Percentiles rank a stretch among this genome's conserved stretches.
These are phyloP conservation scores for Ligdia adustata DNA, from an alignment of 2,888 invertebrate genomes.

Conservation along the genomic window DNA sequence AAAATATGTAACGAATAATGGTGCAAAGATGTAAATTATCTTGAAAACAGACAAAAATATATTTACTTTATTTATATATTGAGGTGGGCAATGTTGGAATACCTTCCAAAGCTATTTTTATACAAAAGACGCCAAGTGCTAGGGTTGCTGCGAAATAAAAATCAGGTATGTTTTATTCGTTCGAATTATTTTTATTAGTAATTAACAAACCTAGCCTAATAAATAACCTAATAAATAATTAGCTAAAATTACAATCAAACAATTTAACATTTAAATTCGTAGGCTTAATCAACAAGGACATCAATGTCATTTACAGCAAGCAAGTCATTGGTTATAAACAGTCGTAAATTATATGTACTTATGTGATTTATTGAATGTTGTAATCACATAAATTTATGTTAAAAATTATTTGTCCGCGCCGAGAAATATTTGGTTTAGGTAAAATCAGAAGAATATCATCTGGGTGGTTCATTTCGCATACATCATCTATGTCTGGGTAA, in stretches of 20 bases:
- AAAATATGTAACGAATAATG: too few relatives aligned
- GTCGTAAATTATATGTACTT: conserved; percentile 9
- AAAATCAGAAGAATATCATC: conserved; percentile 26
- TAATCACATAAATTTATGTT: conserved; percentile 21
- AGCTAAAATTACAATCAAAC: conserved; percentile 9
- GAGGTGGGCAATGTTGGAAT: too few relatives aligned
- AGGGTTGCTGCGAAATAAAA: too few relatives aligned
- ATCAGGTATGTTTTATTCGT: too few relatives aligned
- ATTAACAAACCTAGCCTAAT: too few relatives aligned
- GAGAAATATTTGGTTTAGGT: conserved; percentile 23
- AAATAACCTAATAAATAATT: too few relatives aligned
- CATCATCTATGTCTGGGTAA: conserved; percentile 28
- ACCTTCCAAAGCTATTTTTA: too few relatives aligned
- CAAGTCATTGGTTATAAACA: conserved; percentile 8
- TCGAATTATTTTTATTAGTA: too few relatives aligned
- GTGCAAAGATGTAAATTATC: too few relatives aligned
- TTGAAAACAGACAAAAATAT: too few relatives aligned
- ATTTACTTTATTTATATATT: too few relatives aligned
- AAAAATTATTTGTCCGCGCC: conserved; percentile 28
- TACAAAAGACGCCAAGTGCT: too few relatives aligned
- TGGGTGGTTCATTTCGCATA: conserved; percentile 24
- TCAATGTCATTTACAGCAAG: conserved; percentile 6
- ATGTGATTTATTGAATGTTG: conserved; percentile 25
- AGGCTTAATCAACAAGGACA: conserved; percentile 4
- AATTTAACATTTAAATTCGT: conserved; percentile 2